Base-by-base conservation (phyloP, 2,797 vertebrate genomes). In the Odontamblyopus lacepedii region DNA sequence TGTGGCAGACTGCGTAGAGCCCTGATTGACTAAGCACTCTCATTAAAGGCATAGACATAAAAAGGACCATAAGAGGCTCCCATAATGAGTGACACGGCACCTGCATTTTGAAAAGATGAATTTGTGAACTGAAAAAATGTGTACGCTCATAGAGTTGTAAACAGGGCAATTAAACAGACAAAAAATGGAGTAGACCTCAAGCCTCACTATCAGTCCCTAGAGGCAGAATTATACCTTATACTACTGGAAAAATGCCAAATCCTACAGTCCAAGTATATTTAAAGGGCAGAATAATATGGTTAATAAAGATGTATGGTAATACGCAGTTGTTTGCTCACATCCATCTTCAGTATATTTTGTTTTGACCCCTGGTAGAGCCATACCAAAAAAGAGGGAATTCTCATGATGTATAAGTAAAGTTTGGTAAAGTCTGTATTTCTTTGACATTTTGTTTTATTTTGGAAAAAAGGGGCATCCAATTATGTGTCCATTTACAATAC, bases 71-170 rank as follows among this genome's bases (percentile, higher is more conserved):
- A 67, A 67, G 65, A 67, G 65, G 27, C 18, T 53, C 18, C 11
- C 50, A 18, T 67, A 53, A 67, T 53, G 65, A 53, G 65, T n/a
- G 29, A 53, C 50, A 67, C 16, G 6, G 27, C 8, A 66, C 44
- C 48, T 66, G 64, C 48, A 66, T 66, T 53, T 66, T 66, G 51
- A 51, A 66, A 66, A 51, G 27, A 29, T 8, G 44, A 32, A n/a
- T 51, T 5, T 32, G 29, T 29, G 48, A 29, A 63, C 8, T 19
- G 16, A 51, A 53, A 18, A 50, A 30, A 30, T 67, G 19, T 15
- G 18, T 32, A 32, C 8, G 18, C 38, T 29, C 18, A 48, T 26
- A 4, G 48, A 53, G 48, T 30, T n/a, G 65, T 53, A 51, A 67
- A 53, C 63, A 26, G 27, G 18, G 48, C 48, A 53, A 51, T 67